Evolutionary conservation across 2,797 vertebrate species (phyloP).

Genomic region (Chaetodon trifasciatus): DNA sequence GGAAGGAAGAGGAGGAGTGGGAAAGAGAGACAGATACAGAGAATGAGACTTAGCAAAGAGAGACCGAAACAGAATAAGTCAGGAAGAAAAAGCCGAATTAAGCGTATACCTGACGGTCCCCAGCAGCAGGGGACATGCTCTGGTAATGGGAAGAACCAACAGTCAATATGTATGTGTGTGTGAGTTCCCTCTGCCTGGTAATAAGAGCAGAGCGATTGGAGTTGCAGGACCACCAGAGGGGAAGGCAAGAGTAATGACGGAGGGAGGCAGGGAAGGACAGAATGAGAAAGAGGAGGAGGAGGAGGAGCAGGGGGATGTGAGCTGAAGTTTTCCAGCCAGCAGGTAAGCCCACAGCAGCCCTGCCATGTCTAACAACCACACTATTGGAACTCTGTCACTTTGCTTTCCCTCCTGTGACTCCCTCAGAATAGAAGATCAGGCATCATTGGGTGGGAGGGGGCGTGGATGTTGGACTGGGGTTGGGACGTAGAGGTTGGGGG

Average conservation of each 20-base stretch:
- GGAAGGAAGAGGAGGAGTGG: slow-evolving; percentile 46
- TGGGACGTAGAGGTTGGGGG: neutral
- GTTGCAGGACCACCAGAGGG: slow-evolving; percentile 74
- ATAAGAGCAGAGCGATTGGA: slow-evolving; percentile 73
- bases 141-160: slow-evolving; percentile 56
- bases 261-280: slow-evolving; percentile 59
- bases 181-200: slow-evolving; percentile 47
- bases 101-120: slow-evolving; percentile 50
- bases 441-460: neutral
- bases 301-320: slow-evolving; percentile 46
- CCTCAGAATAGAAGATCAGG: slow-evolving; percentile 57
- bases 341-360: slow-evolving; percentile 66
- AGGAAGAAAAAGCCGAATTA: slow-evolving; percentile 45
- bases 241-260: slow-evolving; percentile 64
- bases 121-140: slow-evolving; percentile 61
- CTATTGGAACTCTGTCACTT: slow-evolving; percentile 76
- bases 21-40: slow-evolving; percentile 41
- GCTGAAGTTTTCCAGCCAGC: slow-evolving; percentile 71
- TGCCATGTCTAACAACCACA: slow-evolving; percentile 68
- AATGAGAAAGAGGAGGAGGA: slow-evolving; percentile 60
- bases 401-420: slow-evolving; percentile 51
- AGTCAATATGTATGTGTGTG: slow-evolving; percentile 40
- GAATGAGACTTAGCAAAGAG: slow-evolving; percentile 45
- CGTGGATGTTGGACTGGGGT: slow-evolving; percentile 10
- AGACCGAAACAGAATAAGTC: slow-evolving; percentile 17